phyloP scores from a whole-genome alignment of 2,797 vertebrate genomes.

The Alfaro cultratus region DNA sequence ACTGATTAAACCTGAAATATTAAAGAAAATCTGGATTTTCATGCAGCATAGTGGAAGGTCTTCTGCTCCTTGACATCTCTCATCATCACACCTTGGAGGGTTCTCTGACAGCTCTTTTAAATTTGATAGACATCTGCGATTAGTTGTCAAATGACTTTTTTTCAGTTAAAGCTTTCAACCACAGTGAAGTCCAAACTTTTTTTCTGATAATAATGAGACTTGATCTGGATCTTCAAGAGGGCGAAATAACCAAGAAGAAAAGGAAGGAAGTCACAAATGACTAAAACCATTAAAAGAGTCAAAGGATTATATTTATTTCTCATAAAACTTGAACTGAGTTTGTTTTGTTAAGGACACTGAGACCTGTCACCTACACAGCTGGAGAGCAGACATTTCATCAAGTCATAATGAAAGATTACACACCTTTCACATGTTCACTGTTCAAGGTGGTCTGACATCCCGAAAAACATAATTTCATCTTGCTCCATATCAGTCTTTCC shows the following conservation, averaged over 20 bases:
- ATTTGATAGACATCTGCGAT: not conserved
- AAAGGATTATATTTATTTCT: conserved; percentile 13
- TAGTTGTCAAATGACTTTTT: not conserved
- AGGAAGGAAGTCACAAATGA: not conserved
- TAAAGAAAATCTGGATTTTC: not conserved
- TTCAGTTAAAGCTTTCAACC: not conserved
- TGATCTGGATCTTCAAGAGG: conserved; percentile 1
- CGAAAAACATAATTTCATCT: conserved; percentile 16
- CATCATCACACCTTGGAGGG: not conserved
- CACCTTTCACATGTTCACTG: conserved; percentile 9
- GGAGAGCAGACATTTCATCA: conserved; percentile 9
- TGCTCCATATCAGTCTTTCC: conserved; percentile 4
- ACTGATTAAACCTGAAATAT: not conserved
- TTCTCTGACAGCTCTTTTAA: conserved; percentile 8
- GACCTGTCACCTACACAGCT: conserved; percentile 24
- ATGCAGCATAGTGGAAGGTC: not conserved
- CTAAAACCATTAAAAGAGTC: conserved; percentile 25
- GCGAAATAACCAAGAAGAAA: not conserved
- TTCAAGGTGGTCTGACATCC: conserved; percentile 15
- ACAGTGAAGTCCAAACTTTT: not conserved
- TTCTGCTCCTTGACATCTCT: not conserved
- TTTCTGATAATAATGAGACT: not conserved
- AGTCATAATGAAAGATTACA: conserved; percentile 16
- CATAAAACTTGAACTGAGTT: conserved; percentile 12
- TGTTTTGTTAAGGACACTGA: conserved; percentile 24